Evolutionary conservation across 2,797 vertebrate species (phyloP).

Genomic region (Cryptoprocta ferox): DNA sequence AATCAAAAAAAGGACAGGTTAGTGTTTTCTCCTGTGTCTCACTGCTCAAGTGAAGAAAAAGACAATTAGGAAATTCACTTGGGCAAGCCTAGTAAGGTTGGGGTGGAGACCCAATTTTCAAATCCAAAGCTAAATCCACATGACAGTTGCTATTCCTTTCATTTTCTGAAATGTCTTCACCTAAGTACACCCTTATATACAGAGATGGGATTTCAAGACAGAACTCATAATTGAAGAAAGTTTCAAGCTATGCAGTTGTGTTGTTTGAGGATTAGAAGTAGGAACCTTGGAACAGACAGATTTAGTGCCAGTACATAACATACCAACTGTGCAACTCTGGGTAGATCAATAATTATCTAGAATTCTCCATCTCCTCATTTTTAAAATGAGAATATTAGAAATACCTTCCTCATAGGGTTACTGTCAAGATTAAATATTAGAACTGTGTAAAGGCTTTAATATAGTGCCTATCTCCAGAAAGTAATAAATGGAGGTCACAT

Average conservation of each 20-base stretch:
- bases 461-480: not conserved
- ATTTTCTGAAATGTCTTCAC: not conserved
- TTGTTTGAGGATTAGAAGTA: not conserved
- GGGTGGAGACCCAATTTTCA: not conserved
- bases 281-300: not conserved
- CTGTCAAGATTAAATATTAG: not conserved
- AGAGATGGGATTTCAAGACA: not conserved
- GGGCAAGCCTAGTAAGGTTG: not conserved
- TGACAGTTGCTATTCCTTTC: not conserved
- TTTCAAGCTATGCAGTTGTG: not conserved
- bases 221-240: not conserved
- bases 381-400: conserved; percentile 3
- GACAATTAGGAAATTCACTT: not conserved
- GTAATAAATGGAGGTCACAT: not conserved
- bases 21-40: not conserved
- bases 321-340: not conserved
- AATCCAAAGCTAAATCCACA: not conserved
- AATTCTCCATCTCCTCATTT: not conserved
- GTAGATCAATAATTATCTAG: not conserved
- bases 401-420: not conserved
- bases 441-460: not conserved
- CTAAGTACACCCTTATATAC: not conserved
- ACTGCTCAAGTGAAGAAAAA: not conserved
- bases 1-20: not conserved
- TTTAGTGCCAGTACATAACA: not conserved